Percentiles rank a stretch among this genome's conserved stretches.
Conservation (phyloP, 2,113 vertebrate species). For the Colius striatus region DNA sequence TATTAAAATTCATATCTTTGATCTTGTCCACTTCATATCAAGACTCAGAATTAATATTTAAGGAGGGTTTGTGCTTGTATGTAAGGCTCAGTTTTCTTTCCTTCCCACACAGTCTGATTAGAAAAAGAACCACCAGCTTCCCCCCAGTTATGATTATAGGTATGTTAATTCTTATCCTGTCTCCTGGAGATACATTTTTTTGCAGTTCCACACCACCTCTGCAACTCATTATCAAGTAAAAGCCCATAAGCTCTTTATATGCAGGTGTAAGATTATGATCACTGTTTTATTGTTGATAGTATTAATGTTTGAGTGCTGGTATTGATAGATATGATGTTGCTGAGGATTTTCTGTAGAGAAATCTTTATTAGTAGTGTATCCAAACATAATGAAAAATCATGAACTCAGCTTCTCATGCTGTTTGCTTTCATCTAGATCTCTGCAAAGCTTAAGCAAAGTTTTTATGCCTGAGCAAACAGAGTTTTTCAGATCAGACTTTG, state of each 20-base stretch:
- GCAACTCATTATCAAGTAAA: constrained; percentile 37
- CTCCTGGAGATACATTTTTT: background rate
- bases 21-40: background rate
- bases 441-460: constrained; percentile 6
- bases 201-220: background rate
- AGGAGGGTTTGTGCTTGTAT: background rate
- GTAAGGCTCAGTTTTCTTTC: background rate
- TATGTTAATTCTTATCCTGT: background rate
- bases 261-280: constrained; percentile 28
- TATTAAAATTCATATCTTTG: background rate
- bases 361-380: constrained; percentile 46
- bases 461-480: background rate
- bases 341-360: constrained; percentile 46
- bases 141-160: background rate
- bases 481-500: background rate
- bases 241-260: constrained; percentile 39
- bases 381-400: constrained; percentile 44
- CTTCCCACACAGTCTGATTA: background rate
- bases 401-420: background rate
- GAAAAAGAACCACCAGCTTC: background rate
- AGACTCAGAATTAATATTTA: background rate
- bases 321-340: background rate
- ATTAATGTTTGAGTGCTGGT: constrained; percentile 24
- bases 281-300: constrained; percentile 27
- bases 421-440: constrained; percentile 40